Evolutionary conservation across 2,888 invertebrate species (phyloP).

Genomic region (Fissipunctia ypsillon): DNA sequence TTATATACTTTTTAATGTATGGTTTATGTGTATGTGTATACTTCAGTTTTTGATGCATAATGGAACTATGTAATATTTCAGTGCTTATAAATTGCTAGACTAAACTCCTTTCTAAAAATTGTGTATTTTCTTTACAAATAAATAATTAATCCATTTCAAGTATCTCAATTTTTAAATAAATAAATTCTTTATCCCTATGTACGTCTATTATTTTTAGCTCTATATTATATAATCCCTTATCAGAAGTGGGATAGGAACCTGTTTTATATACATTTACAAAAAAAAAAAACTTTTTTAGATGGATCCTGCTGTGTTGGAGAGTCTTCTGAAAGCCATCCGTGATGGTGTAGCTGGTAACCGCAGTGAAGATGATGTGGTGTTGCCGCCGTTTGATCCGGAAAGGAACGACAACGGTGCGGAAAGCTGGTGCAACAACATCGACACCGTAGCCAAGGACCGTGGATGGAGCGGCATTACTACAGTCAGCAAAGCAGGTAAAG

Average conservation of each 20-base stretch:
- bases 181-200: no score
- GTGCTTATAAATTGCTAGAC: no score
- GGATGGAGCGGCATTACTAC: constrained; percentile 41
- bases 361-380: constrained; percentile 33
- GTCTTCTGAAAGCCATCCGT: constrained; percentile 30
- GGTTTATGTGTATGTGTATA: no score
- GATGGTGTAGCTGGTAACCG: constrained; percentile 24
- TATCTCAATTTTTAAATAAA: no score
- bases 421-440: constrained; percentile 22
- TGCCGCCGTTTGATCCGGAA: constrained; percentile 34
- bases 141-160: no score
- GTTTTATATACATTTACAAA: neutral
- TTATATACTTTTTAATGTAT: no score
- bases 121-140: no score
- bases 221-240: no score
- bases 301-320: constrained; percentile 22
- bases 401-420: constrained; percentile 14
- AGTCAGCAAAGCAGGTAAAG: constrained; percentile 43
- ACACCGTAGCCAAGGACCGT: constrained; percentile 22
- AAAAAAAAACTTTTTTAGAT: constrained; percentile 12
- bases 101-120: no score
- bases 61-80: no score
- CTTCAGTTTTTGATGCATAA: no score
- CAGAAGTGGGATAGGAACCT: constrained; percentile 2
- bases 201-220: no score